Conservation (phyloP, 2,113 vertebrate genomes). For the Tursiops truncatus region DNA sequence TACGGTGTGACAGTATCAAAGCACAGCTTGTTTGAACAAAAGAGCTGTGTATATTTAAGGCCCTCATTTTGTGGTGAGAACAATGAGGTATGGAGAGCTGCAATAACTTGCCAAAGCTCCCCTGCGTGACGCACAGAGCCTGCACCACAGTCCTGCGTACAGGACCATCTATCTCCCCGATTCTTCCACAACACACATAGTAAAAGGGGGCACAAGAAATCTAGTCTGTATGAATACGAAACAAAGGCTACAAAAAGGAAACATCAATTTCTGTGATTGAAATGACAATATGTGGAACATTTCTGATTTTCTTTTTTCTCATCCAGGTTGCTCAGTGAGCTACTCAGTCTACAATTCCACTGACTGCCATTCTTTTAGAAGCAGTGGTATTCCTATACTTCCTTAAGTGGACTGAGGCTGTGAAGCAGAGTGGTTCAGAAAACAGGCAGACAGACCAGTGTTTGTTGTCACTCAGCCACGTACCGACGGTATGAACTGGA, state of each 20-base stretch:
- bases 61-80: not conserved
- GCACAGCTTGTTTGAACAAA: not conserved
- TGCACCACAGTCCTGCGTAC: no score
- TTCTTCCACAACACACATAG: not conserved
- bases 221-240: not conserved
- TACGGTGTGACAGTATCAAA: not conserved
- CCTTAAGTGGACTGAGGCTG: not conserved
- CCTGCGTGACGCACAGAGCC: no score
- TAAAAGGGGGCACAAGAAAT: not conserved
- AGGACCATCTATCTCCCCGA: not conserved
- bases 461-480: not conserved
- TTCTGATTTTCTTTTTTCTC: not conserved
- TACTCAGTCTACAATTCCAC: not conserved
- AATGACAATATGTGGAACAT: not conserved
- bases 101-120: not conserved
- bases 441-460: not conserved
- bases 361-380: not conserved
- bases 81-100: not conserved
- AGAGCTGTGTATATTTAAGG: not conserved
- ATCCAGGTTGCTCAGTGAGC: no score
- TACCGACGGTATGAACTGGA: fast-evolving
- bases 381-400: not conserved
- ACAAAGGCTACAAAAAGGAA: not conserved
- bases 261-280: fast-evolving
- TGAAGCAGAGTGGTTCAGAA: not conserved